Percentiles rank a stretch among this genome's conserved stretches.
These are phyloP conservation scores for Danio jaintianensis DNA, from an alignment of 2,797 vertebrate genomes.

Conservation along the genomic window DNA sequence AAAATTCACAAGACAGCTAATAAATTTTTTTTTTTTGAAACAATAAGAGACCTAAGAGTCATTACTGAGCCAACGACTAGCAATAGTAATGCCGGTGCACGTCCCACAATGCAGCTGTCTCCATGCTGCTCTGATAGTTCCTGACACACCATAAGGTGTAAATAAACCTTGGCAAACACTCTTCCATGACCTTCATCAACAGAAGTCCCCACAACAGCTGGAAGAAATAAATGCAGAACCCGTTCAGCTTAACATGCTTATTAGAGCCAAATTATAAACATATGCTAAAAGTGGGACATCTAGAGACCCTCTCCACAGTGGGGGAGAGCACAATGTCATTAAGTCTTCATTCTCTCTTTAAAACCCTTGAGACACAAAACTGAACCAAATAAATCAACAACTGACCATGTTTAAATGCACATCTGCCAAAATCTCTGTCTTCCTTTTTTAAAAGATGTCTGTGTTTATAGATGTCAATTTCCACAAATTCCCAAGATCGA, in stretches of 20 bases:
- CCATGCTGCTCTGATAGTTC: slow-evolving; percentile 4
- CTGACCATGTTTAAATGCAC: background rate
- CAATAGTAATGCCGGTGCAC: background rate
- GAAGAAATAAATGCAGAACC: slow-evolving; percentile 23
- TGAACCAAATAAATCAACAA: slow-evolving; percentile 38
- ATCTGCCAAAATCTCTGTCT: background rate
- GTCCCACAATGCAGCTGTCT: slow-evolving; percentile 26
- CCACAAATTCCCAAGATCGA: too few species aligned
- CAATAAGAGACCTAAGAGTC: too few species aligned
- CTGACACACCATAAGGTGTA: slow-evolving; percentile 30
- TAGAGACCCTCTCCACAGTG: slow-evolving; percentile 29
- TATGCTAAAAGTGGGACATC: slow-evolving; percentile 51
- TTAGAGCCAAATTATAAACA: slow-evolving; percentile 60
- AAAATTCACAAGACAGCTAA: too few species aligned
- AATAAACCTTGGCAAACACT: slow-evolving; percentile 6
- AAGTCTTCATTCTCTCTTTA: slow-evolving; percentile 62
- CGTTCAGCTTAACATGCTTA: slow-evolving; percentile 51
- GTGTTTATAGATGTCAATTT: too few species aligned
- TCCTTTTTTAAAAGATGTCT: background rate
- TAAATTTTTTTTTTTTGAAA: too few species aligned
- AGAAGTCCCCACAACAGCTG: slow-evolving; percentile 42
- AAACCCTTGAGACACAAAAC: slow-evolving; percentile 47
- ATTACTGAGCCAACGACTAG: too few species aligned
- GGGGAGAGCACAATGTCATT: slow-evolving; percentile 58
- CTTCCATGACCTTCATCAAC: slow-evolving; percentile 52